These are phyloP conservation scores for Rhopalosiphum padi DNA, from an alignment of 1,140 invertebrate species.

Conservation along the genomic window DNA sequence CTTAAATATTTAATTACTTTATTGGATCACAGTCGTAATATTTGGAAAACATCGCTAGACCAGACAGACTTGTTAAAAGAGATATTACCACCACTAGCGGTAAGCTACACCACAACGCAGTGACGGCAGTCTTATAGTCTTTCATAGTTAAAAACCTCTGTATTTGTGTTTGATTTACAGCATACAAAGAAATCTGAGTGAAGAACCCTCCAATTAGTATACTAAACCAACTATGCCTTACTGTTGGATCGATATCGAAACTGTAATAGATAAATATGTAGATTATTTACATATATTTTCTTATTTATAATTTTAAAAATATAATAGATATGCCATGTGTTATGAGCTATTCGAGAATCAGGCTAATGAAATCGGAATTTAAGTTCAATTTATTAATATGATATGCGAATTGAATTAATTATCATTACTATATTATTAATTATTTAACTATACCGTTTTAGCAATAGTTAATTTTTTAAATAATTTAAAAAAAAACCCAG, in stretches of 20 bases:
- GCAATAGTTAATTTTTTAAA: no score
- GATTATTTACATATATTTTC: neutral
- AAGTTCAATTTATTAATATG: neutral
- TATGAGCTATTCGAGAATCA: neutral
- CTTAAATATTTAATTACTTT: constrained; percentile 43
- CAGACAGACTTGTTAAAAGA: constrained; percentile 76
- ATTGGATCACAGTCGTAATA: constrained; percentile 79
- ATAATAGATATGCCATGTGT: rapidly evolving
- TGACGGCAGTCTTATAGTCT: constrained; percentile 70
- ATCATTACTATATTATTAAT: no score
- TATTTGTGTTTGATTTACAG: constrained; percentile 86
- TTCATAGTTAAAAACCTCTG: constrained; percentile 82
- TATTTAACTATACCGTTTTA: no score
- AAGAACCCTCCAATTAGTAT: constrained; percentile 76
- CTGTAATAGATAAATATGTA: constrained; percentile 51
- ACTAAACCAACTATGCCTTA: constrained; percentile 78
- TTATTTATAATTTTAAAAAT: neutral
- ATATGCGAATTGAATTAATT: no score
- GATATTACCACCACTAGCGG: constrained; percentile 74
- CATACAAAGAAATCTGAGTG: constrained; percentile 79
- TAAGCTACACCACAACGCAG: constrained; percentile 73
- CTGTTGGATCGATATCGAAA: constrained; percentile 73
- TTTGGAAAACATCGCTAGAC: constrained; percentile 79
- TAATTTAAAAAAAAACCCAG: no score
- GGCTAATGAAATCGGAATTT: neutral